A percentile compares a stretch with the other conserved stretches of the same genome.
phyloP scores from a whole-genome alignment of 2,113 vertebrate genomes.

The Daphoenositta chrysoptera region DNA sequence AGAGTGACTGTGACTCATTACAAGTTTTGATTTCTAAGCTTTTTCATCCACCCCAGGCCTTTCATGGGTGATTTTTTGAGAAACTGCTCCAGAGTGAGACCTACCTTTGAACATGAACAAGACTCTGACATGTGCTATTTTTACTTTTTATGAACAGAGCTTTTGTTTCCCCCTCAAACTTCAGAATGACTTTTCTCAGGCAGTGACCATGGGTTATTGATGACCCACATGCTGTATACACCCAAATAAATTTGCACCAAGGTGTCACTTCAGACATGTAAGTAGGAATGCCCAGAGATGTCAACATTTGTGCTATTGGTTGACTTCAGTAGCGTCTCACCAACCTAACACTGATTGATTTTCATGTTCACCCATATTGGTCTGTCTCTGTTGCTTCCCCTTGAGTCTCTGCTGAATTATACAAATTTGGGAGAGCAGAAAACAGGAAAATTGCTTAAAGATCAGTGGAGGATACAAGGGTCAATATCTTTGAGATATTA shows the following conservation, averaged over 20 bases:
- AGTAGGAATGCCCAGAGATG: neutral
- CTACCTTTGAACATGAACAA: neutral
- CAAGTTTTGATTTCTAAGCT: neutral
- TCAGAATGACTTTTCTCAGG: neutral
- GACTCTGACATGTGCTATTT: neutral
- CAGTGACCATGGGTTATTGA: neutral
- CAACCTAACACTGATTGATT: rapidly evolving
- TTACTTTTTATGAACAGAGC: neutral
- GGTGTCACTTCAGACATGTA: rapidly evolving
- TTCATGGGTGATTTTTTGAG: neutral
- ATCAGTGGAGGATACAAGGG: rapidly evolving
- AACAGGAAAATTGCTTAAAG: neutral
- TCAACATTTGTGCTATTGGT: too few species aligned
- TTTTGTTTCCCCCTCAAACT: neutral
- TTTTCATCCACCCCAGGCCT: neutral
- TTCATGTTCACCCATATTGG: neutral
- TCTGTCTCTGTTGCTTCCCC: neutral
- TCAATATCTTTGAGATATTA: neutral
- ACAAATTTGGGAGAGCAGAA: neutral
- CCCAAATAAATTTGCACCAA: neutral
- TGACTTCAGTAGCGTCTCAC: neutral
- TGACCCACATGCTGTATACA: rapidly evolving
- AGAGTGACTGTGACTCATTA: rapidly evolving
- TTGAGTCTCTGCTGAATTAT: neutral
- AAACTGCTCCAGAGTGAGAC: neutral